phyloP scores from a whole-genome alignment of 2,888 invertebrate genomes.

The Drosophila emarginata region DNA sequence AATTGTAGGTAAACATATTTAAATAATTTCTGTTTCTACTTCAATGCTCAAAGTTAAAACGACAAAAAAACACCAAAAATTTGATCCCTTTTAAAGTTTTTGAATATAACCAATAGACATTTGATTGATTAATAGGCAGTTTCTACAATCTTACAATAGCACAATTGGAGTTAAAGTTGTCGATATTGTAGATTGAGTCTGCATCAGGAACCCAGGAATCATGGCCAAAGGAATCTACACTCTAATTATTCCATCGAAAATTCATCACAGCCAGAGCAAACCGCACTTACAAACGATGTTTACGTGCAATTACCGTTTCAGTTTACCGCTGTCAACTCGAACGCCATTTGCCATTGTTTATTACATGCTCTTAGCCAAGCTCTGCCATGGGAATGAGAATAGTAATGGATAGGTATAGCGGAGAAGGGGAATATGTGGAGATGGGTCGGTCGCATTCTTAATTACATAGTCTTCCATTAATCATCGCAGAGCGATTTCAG shows the following conservation, averaged over 20 bases:
- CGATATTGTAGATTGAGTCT: neutral
- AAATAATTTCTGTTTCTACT: neutral
- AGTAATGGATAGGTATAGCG: neutral
- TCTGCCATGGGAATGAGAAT: too few species aligned
- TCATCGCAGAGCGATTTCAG: constrained; percentile 61
- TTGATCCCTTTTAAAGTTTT: constrained; percentile 21
- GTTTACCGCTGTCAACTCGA: constrained; percentile 67
- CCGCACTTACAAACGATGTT: constrained; percentile 59
- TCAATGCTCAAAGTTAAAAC: neutral
- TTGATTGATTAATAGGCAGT: constrained; percentile 64
- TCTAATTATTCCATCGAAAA: constrained; percentile 34
- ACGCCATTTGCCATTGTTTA: constrained; percentile 65
- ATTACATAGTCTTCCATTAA: constrained; percentile 68
- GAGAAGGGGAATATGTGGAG: neutral
- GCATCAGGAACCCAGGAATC: too few species aligned
- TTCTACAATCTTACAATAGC: neutral
- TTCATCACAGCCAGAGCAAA: constrained; percentile 12
- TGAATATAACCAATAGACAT: constrained; percentile 47
- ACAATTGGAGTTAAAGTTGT: neutral
- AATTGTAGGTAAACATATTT: neutral
- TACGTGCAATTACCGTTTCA: constrained; percentile 73
- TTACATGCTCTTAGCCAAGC: constrained; percentile 39
- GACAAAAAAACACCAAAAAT: neutral
- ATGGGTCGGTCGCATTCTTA: constrained; percentile 50
- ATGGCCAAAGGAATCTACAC: constrained; percentile 23